Evolutionary conservation across 2,113 vertebrate species (phyloP), one percentile per base, ranked within the genome.

Genomic region (Dasyurus viverrinus): DNA sequence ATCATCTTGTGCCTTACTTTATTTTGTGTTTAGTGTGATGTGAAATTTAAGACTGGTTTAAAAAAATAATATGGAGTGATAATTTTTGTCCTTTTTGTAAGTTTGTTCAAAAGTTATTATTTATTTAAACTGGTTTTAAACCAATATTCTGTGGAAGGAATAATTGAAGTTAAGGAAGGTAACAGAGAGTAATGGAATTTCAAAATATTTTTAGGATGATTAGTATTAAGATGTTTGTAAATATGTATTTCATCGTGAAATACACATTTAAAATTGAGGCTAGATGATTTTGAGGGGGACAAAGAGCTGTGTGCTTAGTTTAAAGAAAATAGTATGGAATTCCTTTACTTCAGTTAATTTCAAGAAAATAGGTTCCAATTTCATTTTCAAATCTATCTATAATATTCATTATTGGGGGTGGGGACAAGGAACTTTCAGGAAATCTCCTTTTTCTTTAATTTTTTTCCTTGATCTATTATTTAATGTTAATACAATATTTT

Each of bases 111-210:
- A 93, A 93, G 46, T 16, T 68, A 2, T 90, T 94, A 25, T 92
- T 90, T 94, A 25, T 92, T 95, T 27, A 92, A 92, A 92, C 27
- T 89, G 91, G 2, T 92, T 96, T 93, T 92, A 60, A 53, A 89
- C 90, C 27, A 76, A 19, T n/a, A 42, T 1, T 76, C 36, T 42
- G 6, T 76, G 68, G 19, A 42, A 76, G 36, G 36, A 76, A 22
- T 76, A 76, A 48, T 48, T 48, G 48, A 48, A 48, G 48, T 48
- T 7, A 48, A 48, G 48, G 48, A 48, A 48, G n/a, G n/a, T 76
- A 42, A 76, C 22, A 76, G 16, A 76, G 1, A 76, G 36, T 68
- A 68, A 68, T 22, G 2, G 19, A 76, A 7, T 68, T 68, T 68
- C 27, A 68, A 68, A 68, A 22, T n/a, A 42, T 76, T 76, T 68